Percentiles rank a stretch among this genome's conserved stretches.
Evolutionary conservation across 2,113 vertebrate genomes (phyloP).

Genomic region (Protobothrops mucrosquamatus): DNA sequence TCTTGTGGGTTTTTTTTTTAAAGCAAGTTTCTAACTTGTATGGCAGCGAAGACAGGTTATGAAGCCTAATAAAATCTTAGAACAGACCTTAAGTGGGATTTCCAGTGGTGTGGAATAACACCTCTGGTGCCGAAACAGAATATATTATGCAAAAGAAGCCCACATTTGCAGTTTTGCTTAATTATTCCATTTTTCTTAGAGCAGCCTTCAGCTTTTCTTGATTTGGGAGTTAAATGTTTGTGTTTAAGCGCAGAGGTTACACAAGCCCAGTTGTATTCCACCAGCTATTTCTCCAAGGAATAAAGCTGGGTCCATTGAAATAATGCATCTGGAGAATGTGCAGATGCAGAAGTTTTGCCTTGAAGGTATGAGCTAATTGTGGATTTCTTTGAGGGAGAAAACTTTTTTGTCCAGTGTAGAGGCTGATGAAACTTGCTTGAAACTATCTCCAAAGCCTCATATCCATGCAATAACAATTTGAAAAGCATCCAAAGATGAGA

Average conservation of each 20-base stretch:
- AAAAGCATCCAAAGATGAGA: constrained; percentile 5
- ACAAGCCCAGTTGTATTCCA: background rate
- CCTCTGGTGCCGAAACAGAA: background rate
- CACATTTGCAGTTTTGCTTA: constrained; percentile 9
- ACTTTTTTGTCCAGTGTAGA: background rate
- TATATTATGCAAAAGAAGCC: constrained; percentile 9
- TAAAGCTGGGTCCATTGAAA: background rate
- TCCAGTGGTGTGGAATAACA: background rate
- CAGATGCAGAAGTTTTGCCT: background rate
- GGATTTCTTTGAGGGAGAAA: background rate
- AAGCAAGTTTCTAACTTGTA: background rate
- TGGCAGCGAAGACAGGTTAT: background rate
- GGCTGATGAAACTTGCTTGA: background rate
- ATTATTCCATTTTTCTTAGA: background rate
- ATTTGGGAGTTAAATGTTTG: background rate
- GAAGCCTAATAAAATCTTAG: background rate
- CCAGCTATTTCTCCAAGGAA: background rate
- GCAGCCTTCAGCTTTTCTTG: background rate
- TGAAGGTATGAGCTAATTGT: background rate
- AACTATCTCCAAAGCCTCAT: background rate
- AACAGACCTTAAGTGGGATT: background rate
- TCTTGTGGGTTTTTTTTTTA: background rate
- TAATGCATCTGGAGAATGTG: background rate
- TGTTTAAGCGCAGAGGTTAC: background rate
- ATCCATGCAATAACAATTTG: constrained; percentile 4